Evolutionary conservation across 2,888 invertebrate genomes (phyloP).

Genomic region (Platycnemis pennipes): DNA sequence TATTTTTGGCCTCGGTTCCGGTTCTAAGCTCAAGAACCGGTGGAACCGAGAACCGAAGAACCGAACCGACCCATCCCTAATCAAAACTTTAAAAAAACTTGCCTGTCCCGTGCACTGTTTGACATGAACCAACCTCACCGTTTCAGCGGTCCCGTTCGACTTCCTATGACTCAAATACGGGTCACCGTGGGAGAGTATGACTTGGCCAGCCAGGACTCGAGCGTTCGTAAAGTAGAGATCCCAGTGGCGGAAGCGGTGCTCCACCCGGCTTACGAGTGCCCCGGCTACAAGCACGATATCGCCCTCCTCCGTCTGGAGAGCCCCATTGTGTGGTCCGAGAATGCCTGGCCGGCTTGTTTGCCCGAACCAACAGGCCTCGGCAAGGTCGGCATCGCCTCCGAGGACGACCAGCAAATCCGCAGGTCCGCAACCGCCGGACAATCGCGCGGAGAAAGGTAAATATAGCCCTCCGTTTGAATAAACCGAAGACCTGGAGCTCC

Average conservation of each 20-base stretch:
- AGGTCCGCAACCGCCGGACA: not conserved
- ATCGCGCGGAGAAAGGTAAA: conserved; percentile 38
- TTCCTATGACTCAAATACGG: conserved; percentile 84
- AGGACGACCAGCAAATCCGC: conserved; percentile 75
- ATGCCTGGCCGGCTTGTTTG: conserved; percentile 89
- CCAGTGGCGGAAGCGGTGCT: conserved; percentile 82
- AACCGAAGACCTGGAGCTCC: too few relatives aligned
- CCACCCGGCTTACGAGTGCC: conserved; percentile 88
- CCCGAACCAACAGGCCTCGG: conserved; percentile 78
- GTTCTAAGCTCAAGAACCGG: too few relatives aligned
- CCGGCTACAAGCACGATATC: conserved; percentile 83
- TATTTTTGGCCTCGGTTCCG: too few relatives aligned
- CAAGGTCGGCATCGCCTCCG: not conserved
- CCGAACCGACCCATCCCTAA: too few relatives aligned
- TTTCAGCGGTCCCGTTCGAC: conserved; percentile 84
- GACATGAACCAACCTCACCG: conserved; percentile 68
- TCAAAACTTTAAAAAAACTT: not conserved
- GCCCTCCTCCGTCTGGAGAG: conserved; percentile 87
- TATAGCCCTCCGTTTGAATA: too few relatives aligned
- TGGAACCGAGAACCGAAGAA: too few relatives aligned
- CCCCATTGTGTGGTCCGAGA: conserved; percentile 86
- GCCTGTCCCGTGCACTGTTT: not conserved
- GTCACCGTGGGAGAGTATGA: conserved; percentile 88
- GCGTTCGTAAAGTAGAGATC: conserved; percentile 79
- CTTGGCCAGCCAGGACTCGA: conserved; percentile 79